A percentile compares a stretch with the other conserved stretches of the same genome.
phyloP scores from a whole-genome alignment of 2,888 invertebrate species.

The Campopleginae sp. region DNA sequence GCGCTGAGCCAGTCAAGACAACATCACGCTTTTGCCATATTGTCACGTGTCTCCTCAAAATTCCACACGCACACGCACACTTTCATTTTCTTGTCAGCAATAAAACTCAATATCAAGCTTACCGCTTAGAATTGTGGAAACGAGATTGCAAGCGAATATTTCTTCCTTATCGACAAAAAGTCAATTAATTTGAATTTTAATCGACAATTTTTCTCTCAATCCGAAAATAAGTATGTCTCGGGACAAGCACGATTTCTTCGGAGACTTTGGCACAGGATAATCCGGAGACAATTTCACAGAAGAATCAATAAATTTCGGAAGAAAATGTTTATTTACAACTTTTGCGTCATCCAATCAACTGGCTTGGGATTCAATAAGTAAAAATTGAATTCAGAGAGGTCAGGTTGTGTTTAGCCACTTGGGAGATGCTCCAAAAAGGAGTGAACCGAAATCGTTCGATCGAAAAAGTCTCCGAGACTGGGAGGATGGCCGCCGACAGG shows the following conservation, averaged over 20 bases:
- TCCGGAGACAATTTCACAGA: background rate
- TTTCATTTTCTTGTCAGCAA: constrained; percentile 39
- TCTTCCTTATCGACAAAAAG: background rate
- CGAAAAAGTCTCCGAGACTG: background rate
- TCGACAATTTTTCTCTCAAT: background rate
- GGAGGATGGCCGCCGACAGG: constrained; percentile 30
- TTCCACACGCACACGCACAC: constrained; percentile 22
- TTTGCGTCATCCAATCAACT: background rate
- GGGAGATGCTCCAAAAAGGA: background rate
- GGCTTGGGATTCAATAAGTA: background rate
- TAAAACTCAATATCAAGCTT: background rate
- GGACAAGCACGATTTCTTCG: background rate
- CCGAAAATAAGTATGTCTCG: background rate
- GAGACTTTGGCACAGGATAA: background rate
- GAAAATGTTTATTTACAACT: background rate
- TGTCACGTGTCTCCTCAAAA: constrained; percentile 39
- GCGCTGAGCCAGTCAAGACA: constrained; percentile 32
- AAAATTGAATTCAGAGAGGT: background rate
- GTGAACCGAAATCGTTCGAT: background rate
- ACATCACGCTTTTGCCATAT: constrained; percentile 34
- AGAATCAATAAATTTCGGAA: background rate
- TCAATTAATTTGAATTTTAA: background rate
- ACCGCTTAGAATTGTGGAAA: background rate
- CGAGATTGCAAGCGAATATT: background rate
- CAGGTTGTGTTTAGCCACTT: background rate